Base-by-base conservation (phyloP, 2,888 invertebrate species). In the Stenodera caucasica region DNA sequence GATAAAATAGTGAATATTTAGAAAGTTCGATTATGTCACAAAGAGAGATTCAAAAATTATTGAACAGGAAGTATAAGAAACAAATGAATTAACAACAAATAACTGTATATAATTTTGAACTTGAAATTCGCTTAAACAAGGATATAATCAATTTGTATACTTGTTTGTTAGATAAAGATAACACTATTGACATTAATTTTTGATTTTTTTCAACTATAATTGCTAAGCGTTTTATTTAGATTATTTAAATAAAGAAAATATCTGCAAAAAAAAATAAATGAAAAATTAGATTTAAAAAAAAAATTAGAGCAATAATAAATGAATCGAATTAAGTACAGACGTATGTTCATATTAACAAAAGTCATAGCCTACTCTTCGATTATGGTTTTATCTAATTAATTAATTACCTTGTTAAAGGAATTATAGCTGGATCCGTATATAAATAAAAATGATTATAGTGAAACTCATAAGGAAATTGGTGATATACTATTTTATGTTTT, bases 381-480 rank as follows among this genome's bases (percentile, higher is more conserved):
- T 8, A 57, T 9, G 26, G 26, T 35, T 29, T 33, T 49, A 21
- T 37, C 37, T 53, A 80, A 79, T 30, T 72, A 57, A 40, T 12
- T 51, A 69, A 70, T 70, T 72, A 78, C 78, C 67, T 60, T 49
- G 78, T 72, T 68, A 69, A 74, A 49, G 65, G 55, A 14, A 74
- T 73, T 15, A 78, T 56, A 29, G 71, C 65, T 11, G 75, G 70
- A 68, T 76, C 75, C 21, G 61, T 60, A 23, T 72, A 75, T 29
- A 75, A 70, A 37, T 65, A 71, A 57, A 65, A 61, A 53, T 75
- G 75, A 32, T 68, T 58, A 52, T 73, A 70, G 2, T 58, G 55
- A 14, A 70, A 57, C 14, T 53, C 35, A 11, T 49, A 56, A n/a
- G 65, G 53, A 64, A 72, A 75, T 53, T 73, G 61, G 45, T 70